Evolutionary conservation across 2,888 invertebrate species (phyloP).

Genomic region (Stictocephala bisonia): DNA sequence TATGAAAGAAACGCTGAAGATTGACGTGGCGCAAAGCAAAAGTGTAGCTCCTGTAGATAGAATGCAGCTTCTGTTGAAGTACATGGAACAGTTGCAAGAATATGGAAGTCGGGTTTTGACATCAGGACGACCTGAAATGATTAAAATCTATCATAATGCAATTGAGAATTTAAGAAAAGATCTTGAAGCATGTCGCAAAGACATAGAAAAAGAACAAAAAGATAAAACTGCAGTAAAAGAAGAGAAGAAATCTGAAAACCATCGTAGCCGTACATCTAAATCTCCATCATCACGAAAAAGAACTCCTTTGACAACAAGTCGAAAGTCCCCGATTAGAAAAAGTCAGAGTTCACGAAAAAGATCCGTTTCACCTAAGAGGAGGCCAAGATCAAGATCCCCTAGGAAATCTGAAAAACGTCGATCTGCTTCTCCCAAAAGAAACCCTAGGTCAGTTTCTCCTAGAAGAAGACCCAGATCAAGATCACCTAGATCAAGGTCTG

Average conservation of each 20-base stretch:
- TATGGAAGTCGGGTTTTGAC: slow-evolving; percentile 25
- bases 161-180: slow-evolving; percentile 29
- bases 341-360: neutral
- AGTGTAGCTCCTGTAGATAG: slow-evolving; percentile 15
- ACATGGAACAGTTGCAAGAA: slow-evolving; percentile 35
- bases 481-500: neutral
- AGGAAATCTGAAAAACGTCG: neutral
- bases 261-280: neutral
- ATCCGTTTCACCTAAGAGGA: slow-evolving; percentile 23
- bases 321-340: neutral
- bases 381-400: slow-evolving; percentile 11
- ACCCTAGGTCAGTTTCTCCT: slow-evolving; percentile 26
- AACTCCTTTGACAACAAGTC: too few species aligned
- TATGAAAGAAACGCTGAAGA: slow-evolving; percentile 19
- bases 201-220: slow-evolving; percentile 31
- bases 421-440: slow-evolving; percentile 44
- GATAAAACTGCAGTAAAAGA: neutral
- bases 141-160: slow-evolving; percentile 35
- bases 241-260: too few species aligned
- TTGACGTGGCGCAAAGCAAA: slow-evolving; percentile 20
- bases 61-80: slow-evolving; percentile 30
- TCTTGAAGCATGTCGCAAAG: slow-evolving; percentile 19
- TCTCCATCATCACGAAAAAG: too few species aligned
- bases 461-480: neutral
- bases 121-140: slow-evolving; percentile 24